Percentiles rank a stretch among this genome's conserved stretches.
phyloP scores from a whole-genome alignment of 2,888 invertebrate genomes.

The Lagria hirta region DNA sequence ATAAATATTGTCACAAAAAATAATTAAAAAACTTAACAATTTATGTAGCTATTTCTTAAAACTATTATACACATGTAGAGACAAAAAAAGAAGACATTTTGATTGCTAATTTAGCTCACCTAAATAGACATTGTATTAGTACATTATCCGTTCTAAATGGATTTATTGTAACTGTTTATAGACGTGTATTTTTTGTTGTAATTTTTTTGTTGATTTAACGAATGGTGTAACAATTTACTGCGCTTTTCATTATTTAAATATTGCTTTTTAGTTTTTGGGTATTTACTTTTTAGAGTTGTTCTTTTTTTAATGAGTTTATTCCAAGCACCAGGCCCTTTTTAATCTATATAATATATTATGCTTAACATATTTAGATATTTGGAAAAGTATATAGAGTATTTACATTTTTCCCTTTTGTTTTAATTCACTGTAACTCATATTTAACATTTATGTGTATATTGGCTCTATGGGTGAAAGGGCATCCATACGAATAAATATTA shows the following conservation, averaged over 20 bases:
- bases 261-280: slow-evolving; percentile 37
- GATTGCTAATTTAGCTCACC: slow-evolving; percentile 43
- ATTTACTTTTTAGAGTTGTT: slow-evolving; percentile 25
- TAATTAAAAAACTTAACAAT: slow-evolving; percentile 31
- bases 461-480: slow-evolving; percentile 52
- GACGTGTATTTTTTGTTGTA: slow-evolving; percentile 39
- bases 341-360: slow-evolving; percentile 38
- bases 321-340: slow-evolving; percentile 29
- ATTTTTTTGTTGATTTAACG: slow-evolving; percentile 26
- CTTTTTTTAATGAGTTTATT: slow-evolving; percentile 13
- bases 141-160: slow-evolving; percentile 36
- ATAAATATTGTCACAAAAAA: slow-evolving; percentile 26
- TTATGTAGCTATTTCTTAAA: slow-evolving; percentile 39
- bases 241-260: slow-evolving; percentile 11
- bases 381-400: slow-evolving; percentile 38
- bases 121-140: slow-evolving; percentile 38
- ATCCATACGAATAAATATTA: slow-evolving; percentile 43
- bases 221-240: slow-evolving; percentile 23
- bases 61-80: slow-evolving; percentile 38
- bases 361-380: slow-evolving; percentile 46
- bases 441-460: slow-evolving; percentile 50
- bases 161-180: slow-evolving; percentile 40
- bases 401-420: slow-evolving; percentile 34
- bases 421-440: slow-evolving; percentile 39
- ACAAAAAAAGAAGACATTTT: slow-evolving; percentile 11